Evolutionary conservation across 1,140 invertebrate species (phyloP).

Genomic region (Drosophila varians): DNA sequence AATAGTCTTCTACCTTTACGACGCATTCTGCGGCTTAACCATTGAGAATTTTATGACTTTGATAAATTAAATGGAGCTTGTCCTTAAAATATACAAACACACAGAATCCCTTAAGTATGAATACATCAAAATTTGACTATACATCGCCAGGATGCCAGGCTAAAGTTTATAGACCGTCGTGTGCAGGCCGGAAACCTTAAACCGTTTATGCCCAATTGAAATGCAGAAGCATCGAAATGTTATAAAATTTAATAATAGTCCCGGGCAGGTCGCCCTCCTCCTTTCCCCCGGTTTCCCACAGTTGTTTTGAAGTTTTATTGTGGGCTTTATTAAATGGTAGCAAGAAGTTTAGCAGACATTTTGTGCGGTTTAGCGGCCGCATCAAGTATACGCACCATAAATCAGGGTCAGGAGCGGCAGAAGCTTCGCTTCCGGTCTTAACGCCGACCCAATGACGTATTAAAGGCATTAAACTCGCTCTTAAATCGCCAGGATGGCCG

Average conservation of each 20-base stretch:
- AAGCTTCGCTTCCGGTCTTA: constrained; percentile 21
- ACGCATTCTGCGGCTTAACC: constrained; percentile 56
- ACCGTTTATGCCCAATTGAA: constrained; percentile 75
- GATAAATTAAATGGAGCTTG: constrained; percentile 77
- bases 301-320: constrained; percentile 58
- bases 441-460: constrained; percentile 63
- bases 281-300: constrained; percentile 3
- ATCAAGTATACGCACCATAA: constrained; percentile 80
- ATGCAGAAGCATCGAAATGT: constrained; percentile 78
- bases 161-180: constrained; percentile 51
- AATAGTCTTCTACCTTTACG: constrained; percentile 54
- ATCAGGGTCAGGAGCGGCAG: constrained; percentile 64
- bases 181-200: constrained; percentile 45
- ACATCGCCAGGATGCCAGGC: constrained; percentile 5
- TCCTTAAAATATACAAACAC: constrained; percentile 12
- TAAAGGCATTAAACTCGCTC: constrained; percentile 74
- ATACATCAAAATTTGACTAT: constrained; percentile 34
- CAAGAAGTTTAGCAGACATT: constrained; percentile 50
- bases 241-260: constrained; percentile 74
- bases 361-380: constrained; percentile 65
- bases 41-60: constrained; percentile 77
- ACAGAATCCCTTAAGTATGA: constrained; percentile 25
- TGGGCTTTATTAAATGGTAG: constrained; percentile 42
- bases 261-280: background rate
- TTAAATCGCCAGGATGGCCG: constrained; percentile 65